Conservation (phyloP, 2,888 invertebrate genomes). For the Matsumyia berberina region DNA sequence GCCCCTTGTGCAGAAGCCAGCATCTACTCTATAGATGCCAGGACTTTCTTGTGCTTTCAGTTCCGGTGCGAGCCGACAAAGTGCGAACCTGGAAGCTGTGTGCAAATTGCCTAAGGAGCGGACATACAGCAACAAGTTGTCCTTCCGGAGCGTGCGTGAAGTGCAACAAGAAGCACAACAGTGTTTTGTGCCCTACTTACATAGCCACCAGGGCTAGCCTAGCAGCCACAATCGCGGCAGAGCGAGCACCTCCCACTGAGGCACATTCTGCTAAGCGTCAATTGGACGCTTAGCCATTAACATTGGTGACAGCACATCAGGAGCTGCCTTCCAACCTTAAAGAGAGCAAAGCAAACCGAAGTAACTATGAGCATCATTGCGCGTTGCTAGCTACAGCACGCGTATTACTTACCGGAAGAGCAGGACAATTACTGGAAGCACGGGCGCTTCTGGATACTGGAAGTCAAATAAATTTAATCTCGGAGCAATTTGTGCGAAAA, state of each 20-base stretch:
- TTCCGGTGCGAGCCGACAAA: no score
- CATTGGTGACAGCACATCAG: no score
- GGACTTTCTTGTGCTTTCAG: no score
- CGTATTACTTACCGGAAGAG: not conserved
- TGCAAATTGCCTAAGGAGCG: not conserved
- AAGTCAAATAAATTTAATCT: conserved; percentile 9
- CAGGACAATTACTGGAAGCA: not conserved
- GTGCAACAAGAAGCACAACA: conserved; percentile 11
- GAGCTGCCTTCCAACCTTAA: no score
- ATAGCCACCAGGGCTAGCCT: not conserved
- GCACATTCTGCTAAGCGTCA: not conserved
- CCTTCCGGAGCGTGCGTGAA: not conserved
- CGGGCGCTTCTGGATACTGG: conserved; percentile 23
- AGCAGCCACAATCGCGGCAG: not conserved
- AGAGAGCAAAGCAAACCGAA: no score
- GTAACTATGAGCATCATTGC: no score
- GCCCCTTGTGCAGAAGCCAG: not conserved
- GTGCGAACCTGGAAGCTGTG: not conserved
- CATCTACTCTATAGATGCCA: no score
- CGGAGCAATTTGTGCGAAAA: conserved; percentile 18
- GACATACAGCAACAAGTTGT: not conserved
- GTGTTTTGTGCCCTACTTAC: no score
- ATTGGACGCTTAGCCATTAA: not conserved
- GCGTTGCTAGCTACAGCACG: conserved; percentile 8
- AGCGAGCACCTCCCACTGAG: not conserved